Evolutionary conservation across 2,888 invertebrate genomes (phyloP), one percentile per base, ranked within the genome.

Genomic region (Trachelus troglodyta): DNA sequence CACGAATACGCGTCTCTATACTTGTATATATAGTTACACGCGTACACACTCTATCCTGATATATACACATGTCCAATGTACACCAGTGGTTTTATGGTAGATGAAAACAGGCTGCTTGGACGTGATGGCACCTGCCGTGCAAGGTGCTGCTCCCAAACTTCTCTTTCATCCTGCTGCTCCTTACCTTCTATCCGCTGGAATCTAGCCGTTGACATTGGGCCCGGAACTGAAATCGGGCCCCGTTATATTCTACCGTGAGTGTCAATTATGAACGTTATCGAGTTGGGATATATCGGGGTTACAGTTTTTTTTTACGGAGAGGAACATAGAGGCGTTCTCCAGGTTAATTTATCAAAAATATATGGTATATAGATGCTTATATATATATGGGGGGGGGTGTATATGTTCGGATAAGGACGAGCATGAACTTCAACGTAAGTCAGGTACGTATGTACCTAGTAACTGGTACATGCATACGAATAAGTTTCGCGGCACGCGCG

Each of bases 111-210:
- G 81, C 79, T 80, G 82, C 79, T 78, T 81, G 83, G 81, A 80
- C 83, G 83, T 78, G 83, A 87, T 82, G 87, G 88, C 91, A 91
- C 90, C 91, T 91, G 91, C 89, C 89, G 82, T 81, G 90, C 91
- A 91, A 91, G 91, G 91, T 91, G 91, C 56, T 56, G 23, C 88
- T 87, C 81, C 82, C 85, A 83, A 84, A 86, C 84, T 84, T 83
- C 83, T 83, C 80, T 81, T 80, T 81, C 76, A 71, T 71, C 77
- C 77, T 73, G 69, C 79, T 40, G 75, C 79, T 79, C 79, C 77
- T 76, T 77, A 12, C 12, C 71, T 30, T 71, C 31, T 71, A 33
- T 71, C 71, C 31, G 15, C 30, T 71, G 71, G 71, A 71, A 31
- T 31, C 71, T 34, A 71, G 71, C 71, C 56, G 56, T 56, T 56